Conservation (phyloP, 2,888 invertebrate genomes). For the Euplagia quadripunctaria region DNA sequence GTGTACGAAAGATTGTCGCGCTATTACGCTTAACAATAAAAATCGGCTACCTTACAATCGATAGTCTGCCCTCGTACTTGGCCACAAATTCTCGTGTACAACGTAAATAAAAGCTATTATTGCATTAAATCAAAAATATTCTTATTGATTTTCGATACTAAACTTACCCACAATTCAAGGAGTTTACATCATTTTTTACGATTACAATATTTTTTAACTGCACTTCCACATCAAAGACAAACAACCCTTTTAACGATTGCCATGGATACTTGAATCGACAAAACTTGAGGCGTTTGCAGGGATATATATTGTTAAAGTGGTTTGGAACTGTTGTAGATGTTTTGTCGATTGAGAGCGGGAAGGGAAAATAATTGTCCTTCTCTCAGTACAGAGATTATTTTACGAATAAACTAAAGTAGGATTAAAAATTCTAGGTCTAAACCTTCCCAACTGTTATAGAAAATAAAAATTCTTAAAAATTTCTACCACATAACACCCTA, state of each 20-base stretch:
- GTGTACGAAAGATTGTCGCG: too few species aligned
- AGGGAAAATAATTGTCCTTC: too few species aligned
- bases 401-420: too few species aligned
- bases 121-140: neutral
- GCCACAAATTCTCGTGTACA: neutral
- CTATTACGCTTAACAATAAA: neutral
- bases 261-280: constrained; percentile 30
- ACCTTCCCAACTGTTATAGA: too few species aligned
- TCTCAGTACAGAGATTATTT: too few species aligned
- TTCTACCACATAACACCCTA: too few species aligned
- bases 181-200: constrained; percentile 28
- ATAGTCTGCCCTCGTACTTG: neutral
- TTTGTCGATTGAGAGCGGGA: neutral
- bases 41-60: too few species aligned
- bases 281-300: neutral
- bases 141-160: neutral
- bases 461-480: too few species aligned
- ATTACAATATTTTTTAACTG: constrained; percentile 26
- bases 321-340: neutral
- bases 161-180: constrained; percentile 16
- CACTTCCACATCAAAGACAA: neutral
- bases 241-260: constrained; percentile 13
- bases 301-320: too few species aligned
- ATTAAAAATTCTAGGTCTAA: too few species aligned
- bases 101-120: neutral